phyloP scores from a whole-genome alignment of 2,797 vertebrate genomes.

The Gadopsis marmoratus region DNA sequence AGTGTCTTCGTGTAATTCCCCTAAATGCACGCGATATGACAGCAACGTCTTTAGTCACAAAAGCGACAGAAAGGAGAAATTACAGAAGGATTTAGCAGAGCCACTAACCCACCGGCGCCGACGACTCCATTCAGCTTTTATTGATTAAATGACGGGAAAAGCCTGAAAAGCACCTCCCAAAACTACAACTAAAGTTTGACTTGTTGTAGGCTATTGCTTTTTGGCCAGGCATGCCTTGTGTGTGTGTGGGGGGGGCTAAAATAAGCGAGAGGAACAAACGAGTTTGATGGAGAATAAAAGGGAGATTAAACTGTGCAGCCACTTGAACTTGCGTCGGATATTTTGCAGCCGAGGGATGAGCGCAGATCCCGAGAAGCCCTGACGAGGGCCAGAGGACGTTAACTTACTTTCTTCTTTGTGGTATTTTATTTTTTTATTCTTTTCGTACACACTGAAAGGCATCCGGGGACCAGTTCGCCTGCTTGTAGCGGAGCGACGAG shows the following conservation, averaged over 20 bases:
- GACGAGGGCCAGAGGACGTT: neutral
- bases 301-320: slow-evolving; percentile 36
- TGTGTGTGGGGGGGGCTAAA: neutral
- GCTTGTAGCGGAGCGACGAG: slow-evolving; percentile 43
- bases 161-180: slow-evolving; percentile 18
- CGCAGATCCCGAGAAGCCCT: slow-evolving; percentile 4
- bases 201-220: slow-evolving; percentile 4
- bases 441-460: slow-evolving; percentile 16
- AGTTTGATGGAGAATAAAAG: slow-evolving; percentile 16
- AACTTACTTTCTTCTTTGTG: slow-evolving; percentile 25
- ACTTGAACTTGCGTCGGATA: slow-evolving; percentile 51
- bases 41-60: neutral
- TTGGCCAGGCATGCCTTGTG: neutral
- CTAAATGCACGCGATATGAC: neutral
- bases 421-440: neutral
- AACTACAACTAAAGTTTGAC: slow-evolving; percentile 42
- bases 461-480: slow-evolving; percentile 47
- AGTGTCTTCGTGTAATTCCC: neutral
- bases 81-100: neutral
- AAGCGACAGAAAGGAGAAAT: neutral
- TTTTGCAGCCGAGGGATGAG: slow-evolving; percentile 17
- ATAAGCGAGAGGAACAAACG: neutral
- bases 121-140: slow-evolving; percentile 41
- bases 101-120: slow-evolving; percentile 19
- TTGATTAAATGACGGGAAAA: slow-evolving; percentile 37